Evolutionary conservation across 2,888 invertebrate species (phyloP).

Genomic region (Chymomyza caudatula): DNA sequence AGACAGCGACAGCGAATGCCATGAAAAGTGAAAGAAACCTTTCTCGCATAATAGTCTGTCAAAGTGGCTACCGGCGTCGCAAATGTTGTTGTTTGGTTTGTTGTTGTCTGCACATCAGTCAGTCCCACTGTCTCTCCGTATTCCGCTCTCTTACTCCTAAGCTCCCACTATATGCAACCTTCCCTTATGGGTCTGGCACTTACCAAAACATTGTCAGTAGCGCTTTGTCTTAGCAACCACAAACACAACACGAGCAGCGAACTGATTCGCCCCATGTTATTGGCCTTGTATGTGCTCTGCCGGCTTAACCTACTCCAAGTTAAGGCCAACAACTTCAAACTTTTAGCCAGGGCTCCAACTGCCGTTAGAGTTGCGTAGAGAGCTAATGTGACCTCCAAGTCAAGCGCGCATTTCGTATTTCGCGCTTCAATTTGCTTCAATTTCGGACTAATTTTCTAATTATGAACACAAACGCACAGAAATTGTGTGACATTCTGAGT

Average conservation of each 20-base stretch:
- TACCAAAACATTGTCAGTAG: background rate
- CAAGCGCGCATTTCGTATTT: constrained; percentile 9
- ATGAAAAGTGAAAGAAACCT: constrained; percentile 75
- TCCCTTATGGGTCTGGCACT: background rate
- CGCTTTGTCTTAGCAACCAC: background rate
- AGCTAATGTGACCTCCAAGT: background rate
- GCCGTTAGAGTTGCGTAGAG: background rate
- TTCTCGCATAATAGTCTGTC: constrained; percentile 75
- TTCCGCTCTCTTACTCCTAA: no score
- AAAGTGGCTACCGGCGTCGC: constrained; percentile 50
- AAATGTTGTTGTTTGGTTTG: background rate
- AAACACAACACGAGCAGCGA: background rate
- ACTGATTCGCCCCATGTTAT: background rate
- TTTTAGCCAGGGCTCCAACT: background rate
- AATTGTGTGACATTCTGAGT: constrained; percentile 77
- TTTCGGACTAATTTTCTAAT: constrained; percentile 75
- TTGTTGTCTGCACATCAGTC: constrained; percentile 3
- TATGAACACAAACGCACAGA: constrained; percentile 74
- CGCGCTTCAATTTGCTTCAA: constrained; percentile 33
- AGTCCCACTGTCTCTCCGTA: background rate
- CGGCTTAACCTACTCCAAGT: constrained; percentile 30
- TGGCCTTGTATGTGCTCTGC: background rate
- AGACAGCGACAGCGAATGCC: constrained; percentile 9
- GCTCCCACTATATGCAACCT: constrained; percentile 2
- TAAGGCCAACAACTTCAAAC: background rate